phyloP scores from a whole-genome alignment of 2,888 invertebrate species.

The Epistrophe eligans region DNA sequence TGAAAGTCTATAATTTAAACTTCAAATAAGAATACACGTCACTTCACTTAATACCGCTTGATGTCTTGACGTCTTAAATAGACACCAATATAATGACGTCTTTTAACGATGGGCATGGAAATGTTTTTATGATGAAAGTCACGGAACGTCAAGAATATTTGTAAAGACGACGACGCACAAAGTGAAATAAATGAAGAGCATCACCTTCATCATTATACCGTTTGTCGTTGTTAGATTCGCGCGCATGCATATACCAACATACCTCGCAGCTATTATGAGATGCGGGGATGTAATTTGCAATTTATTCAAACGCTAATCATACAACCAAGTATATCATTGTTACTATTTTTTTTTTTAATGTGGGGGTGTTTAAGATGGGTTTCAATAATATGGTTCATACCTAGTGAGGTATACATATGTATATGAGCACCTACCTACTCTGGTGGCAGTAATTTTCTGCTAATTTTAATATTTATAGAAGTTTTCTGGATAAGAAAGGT shows the following conservation, averaged over 20 bases:
- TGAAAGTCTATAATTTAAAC: neutral
- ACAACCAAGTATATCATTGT: neutral
- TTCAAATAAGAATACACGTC: neutral
- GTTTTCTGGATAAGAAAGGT: no score
- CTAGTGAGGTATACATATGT: no score
- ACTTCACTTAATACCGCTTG: neutral
- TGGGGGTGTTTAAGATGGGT: neutral
- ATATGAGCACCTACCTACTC: no score
- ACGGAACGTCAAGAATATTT: neutral
- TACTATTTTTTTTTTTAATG: neutral
- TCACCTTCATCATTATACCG: neutral
- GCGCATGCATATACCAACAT: neutral
- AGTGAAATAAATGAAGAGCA: neutral
- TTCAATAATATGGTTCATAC: neutral
- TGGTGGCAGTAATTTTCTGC: neutral
- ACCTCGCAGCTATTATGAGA: no score
- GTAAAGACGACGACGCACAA: neutral
- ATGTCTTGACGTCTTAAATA: neutral
- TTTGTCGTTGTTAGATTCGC: neutral
- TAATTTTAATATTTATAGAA: neutral
- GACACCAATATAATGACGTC: neutral
- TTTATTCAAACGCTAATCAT: neutral
- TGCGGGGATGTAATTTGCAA: neutral
- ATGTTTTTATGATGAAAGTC: neutral
- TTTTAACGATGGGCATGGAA: neutral